A percentile compares a stretch with the other conserved stretches of the same genome.
Evolutionary conservation across 2,113 vertebrate genomes (phyloP).

Genomic region (Loxodonta africana): DNA sequence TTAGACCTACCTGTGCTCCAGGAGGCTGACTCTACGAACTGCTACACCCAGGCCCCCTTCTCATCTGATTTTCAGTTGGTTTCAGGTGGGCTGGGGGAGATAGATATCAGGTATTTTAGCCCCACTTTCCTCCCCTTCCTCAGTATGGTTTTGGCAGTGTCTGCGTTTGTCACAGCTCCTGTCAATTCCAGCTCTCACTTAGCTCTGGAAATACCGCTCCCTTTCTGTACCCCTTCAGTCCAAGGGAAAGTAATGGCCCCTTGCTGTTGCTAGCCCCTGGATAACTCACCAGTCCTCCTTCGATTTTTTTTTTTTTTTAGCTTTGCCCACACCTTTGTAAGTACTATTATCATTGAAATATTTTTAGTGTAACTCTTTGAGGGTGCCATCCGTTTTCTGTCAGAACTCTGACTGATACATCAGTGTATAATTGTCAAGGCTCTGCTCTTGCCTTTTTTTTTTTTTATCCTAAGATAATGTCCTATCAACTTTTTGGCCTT

Average conservation of each 20-base stretch:
- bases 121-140: background rate
- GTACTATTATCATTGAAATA: background rate
- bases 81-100: background rate
- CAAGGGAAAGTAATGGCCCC: background rate
- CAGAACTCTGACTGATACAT: background rate
- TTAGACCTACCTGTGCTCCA: background rate
- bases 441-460: background rate
- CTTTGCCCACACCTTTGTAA: background rate
- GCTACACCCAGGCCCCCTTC: background rate
- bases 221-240: background rate
- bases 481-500: background rate
- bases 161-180: background rate
- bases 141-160: background rate
- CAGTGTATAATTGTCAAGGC: background rate
- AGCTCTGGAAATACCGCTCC: background rate
- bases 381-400: background rate
- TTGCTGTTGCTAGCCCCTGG: background rate
- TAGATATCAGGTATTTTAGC: background rate
- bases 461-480: background rate
- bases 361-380: conserved; percentile 32
- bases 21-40: background rate
- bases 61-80: background rate
- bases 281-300: background rate
- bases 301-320: background rate
- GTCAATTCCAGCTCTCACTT: background rate